phyloP scores from a whole-genome alignment of 2,888 invertebrate species.

The Mylabris sibirica region DNA sequence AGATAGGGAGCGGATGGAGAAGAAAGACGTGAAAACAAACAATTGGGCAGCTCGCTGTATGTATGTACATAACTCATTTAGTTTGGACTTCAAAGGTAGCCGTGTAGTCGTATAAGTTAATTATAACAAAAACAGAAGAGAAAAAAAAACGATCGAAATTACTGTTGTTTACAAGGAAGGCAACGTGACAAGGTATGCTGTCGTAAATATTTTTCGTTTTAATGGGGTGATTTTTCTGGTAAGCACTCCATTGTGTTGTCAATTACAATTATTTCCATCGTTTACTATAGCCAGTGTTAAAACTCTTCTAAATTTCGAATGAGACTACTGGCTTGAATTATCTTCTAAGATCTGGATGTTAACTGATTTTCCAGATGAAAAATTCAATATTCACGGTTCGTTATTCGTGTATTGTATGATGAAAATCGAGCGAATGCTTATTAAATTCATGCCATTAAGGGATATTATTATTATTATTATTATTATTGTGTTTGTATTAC shows the following conservation, averaged over 20 bases:
- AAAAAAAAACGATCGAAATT: slow-evolving; percentile 21
- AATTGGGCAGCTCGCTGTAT: too few species aligned
- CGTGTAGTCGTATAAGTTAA: slow-evolving; percentile 23
- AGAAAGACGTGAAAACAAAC: too few species aligned
- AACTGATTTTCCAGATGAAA: background rate
- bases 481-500: too few species aligned
- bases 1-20: too few species aligned
- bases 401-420: background rate
- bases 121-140: slow-evolving; percentile 27
- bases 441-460: background rate
- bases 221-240: slow-evolving; percentile 25
- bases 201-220: slow-evolving; percentile 26
- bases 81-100: background rate
- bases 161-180: slow-evolving; percentile 31
- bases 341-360: too few species aligned
- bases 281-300: background rate
- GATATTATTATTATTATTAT: background rate
- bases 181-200: slow-evolving; percentile 25
- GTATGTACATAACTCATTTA: background rate
- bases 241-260: slow-evolving; percentile 9
- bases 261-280: slow-evolving; percentile 10
- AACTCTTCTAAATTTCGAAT: too few species aligned
- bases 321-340: too few species aligned
- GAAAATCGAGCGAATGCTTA: background rate
- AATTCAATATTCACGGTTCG: background rate